These are phyloP conservation scores for Noctilio leporinus DNA, from an alignment of 2,113 vertebrate species.

Conservation along the genomic window DNA sequence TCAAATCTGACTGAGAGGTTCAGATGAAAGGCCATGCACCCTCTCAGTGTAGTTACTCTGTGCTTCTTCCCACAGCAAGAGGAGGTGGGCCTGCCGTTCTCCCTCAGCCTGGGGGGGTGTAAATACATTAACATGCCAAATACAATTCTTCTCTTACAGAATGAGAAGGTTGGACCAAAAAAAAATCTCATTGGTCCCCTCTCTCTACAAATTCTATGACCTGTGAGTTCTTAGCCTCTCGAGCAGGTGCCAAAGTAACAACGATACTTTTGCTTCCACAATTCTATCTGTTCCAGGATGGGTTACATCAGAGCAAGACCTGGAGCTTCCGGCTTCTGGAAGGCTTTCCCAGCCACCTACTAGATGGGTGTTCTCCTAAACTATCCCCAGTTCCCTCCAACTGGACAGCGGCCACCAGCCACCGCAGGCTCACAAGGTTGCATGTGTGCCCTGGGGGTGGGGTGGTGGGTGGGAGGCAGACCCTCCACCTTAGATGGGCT, in stretches of 20 bases:
- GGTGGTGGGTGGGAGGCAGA: not conserved
- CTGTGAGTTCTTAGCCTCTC: not conserved
- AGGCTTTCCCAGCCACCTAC: not conserved
- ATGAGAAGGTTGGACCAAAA: too few relatives aligned
- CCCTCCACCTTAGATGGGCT: accelerated
- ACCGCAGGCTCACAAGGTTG: not conserved
- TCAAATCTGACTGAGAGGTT: not conserved
- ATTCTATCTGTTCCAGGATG: not conserved
- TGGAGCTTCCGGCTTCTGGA: not conserved
- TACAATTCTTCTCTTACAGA: not conserved
- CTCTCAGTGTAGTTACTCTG: accelerated
- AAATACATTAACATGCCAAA: too few relatives aligned
- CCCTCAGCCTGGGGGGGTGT: accelerated
- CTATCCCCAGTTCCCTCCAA: not conserved
- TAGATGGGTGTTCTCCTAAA: not conserved
- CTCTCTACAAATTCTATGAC: not conserved
- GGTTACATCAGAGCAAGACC: not conserved
- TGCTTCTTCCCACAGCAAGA: accelerated
- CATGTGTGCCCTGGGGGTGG: accelerated
- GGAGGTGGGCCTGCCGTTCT: not conserved
- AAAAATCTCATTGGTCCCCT: not conserved
- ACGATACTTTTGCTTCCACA: not conserved
- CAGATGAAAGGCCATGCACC: too few relatives aligned
- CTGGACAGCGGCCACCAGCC: too few relatives aligned
- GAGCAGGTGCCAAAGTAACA: too few relatives aligned